Base-by-base conservation (phyloP, 2,113 vertebrate genomes). In the Siniperca knerii region DNA sequence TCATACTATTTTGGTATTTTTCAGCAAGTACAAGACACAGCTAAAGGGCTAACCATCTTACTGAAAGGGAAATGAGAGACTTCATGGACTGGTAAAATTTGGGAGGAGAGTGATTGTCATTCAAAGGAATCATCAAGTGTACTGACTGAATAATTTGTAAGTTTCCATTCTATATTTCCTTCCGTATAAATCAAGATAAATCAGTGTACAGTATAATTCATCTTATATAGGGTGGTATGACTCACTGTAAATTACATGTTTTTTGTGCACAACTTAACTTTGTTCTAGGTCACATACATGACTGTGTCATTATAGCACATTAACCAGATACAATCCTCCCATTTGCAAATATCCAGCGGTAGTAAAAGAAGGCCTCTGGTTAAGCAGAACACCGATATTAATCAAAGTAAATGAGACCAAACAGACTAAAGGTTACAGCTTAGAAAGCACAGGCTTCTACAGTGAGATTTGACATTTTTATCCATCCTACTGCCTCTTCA, bases 351-450 rank as follows among this genome's bases (percentile, higher is more conserved):
- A n/a, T 62, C 54, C 50, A 73, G 50, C 61, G 73, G 69, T 37
- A 61, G 57, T 15, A n/a, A 42, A 54, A 77, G 12, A 15, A 55
- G 75, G 57, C 52, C 48, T 81, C 13, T 55, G 79, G 64, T 72
- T 65, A 62, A 68, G 48, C 61, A 78, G 11, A 64, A 75, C 15
- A 71, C 23, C n/a, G 20, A 20, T 8, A 71, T 82, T 48, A 74
- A 86, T 84, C 70, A 64, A n/a, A 77, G n/a, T 23, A 75, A 80
- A 79, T 66, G 6, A 69, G 62, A 72, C 44, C 6, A 44, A 61
- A 60, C 13, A 21, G 57, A 73, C 9, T 33, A 50, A 79, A 73
- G 42, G 25, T 77, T 67, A 13, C 33, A n/a, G 57, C 18, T 62
- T 8, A 35, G 20, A 20, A 42, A 40, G 52, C 46, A 42, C 2